Conservation (phyloP, 2,113 vertebrate genomes). For the Eudyptes chrysolophus region DNA sequence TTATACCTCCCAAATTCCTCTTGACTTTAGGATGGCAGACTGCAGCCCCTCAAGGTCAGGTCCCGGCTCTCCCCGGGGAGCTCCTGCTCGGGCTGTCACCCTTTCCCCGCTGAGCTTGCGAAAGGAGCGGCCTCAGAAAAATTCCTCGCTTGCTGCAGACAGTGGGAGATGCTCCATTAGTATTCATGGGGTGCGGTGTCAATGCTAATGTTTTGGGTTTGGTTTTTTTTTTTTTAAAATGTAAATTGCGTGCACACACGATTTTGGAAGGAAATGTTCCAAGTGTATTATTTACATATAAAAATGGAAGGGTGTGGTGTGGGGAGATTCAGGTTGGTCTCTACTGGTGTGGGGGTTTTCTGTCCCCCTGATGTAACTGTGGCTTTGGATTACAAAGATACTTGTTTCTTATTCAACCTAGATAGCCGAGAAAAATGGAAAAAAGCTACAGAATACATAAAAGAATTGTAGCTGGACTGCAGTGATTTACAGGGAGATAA, state of each 20-base stretch:
- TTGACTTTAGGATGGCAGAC: background rate
- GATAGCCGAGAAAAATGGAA: background rate
- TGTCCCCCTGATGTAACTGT: fast-evolving
- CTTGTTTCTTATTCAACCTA: background rate
- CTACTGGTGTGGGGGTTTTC: background rate
- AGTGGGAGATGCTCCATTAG: background rate
- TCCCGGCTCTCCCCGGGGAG: background rate
- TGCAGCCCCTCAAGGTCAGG: background rate
- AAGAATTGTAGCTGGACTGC: background rate
- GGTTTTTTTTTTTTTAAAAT: background rate
- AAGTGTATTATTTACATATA: background rate
- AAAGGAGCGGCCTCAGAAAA: background rate
- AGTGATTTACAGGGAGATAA: background rate
- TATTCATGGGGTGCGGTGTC: background rate
- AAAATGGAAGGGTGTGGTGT: fast-evolving
- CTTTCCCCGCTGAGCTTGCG: fast-evolving
- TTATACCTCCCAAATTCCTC: background rate
- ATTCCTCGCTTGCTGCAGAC: background rate
- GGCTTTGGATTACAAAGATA: background rate
- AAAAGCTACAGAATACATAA: background rate
- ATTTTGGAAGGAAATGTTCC: background rate
- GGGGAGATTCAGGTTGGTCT: background rate
- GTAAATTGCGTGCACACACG: background rate
- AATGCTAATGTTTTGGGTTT: background rate
- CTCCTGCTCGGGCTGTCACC: background rate